Evolutionary conservation across 2,888 invertebrate species (phyloP), one percentile per base, ranked within the genome.

Genomic region (Aproaerema taeniolella): DNA sequence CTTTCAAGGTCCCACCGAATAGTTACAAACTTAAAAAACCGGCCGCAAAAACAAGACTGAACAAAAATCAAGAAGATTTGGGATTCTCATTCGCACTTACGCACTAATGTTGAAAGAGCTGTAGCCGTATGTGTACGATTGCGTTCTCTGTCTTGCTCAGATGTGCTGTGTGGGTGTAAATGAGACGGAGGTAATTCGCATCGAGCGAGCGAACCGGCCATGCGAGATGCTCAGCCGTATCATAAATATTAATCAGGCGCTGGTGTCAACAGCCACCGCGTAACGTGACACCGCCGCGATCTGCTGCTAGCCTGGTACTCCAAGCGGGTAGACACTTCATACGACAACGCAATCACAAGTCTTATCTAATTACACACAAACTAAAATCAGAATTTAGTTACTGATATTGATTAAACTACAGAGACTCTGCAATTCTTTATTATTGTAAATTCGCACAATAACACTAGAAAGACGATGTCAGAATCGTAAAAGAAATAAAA

Each of bases 231-330:
- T 83, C 82, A 76, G 78, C 69, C 79, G 78, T 83, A 86, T 86
- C 86, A 86, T 86, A 86, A 86, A 86, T 86, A 86, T 86, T 86
- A 86, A 86, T 86, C 86, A 86, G 83, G 82, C 86, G 72, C 79
- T 85, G 86, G 86, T 85, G 86, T 86, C 86, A 85, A 86, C 86
- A 85, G 86, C 86, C 86, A 85, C 83, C 77, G 82, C 83, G 86
- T 85, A 85, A 85, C 85, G 79, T 77, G 85, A 85, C 76, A 83
- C 80, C 77, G 73, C 73, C 58, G 64, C 80, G 75, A 81, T 76
- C 74, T 75, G 68, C 75, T 82, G 77, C 63, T 67, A 62, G 76
- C 79, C 79, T 82, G 75, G 76, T 83, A 78, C 82, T 75, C 61
- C 57, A 57, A 61, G 58, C 56, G 64, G 54, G 67, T 63, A 76